Evolutionary conservation across 2,888 invertebrate genomes (phyloP).

Genomic region (Cephus rjabovi): DNA sequence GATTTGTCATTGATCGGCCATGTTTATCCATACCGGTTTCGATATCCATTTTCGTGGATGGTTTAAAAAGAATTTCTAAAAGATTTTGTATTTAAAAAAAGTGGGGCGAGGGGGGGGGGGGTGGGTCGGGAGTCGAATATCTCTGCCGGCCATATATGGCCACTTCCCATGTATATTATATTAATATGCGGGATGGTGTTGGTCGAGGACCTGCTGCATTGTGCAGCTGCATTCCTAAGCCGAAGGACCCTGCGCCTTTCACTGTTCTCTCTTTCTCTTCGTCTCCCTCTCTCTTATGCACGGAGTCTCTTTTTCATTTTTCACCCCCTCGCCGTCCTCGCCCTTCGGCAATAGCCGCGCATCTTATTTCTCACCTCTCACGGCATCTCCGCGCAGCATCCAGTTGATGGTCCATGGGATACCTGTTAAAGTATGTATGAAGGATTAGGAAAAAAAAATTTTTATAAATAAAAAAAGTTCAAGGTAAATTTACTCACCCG

Average conservation of each 20-base stretch:
- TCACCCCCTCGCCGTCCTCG: constrained; percentile 6
- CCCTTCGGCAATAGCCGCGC: neutral
- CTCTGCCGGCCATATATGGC: constrained; percentile 28
- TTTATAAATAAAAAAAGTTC: neutral
- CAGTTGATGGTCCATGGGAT: neutral
- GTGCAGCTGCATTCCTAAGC: constrained; percentile 43
- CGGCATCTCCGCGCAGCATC: neutral
- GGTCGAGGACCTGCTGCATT: constrained; percentile 38
- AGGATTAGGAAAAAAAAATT: neutral
- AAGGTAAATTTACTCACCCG: no score
- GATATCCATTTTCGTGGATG: neutral
- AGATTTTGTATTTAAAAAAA: neutral
- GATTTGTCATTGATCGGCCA: neutral
- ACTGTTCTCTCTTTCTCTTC: constrained; percentile 10
- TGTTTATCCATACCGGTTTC: neutral
- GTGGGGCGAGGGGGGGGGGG: neutral
- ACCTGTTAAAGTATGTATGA: neutral
- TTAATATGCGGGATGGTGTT: constrained; percentile 36
- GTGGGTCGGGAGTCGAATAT: constrained; percentile 8
- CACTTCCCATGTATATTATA: constrained; percentile 29
- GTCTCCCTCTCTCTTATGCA: constrained; percentile 8
- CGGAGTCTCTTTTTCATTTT: neutral
- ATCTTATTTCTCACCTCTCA: neutral
- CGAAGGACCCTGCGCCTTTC: constrained; percentile 28
- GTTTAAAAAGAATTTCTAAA: neutral